A percentile compares a stretch with the other conserved stretches of the same genome.
These are phyloP conservation scores for Scaptomyza caliginosa DNA, from an alignment of 2,888 invertebrate species.

Conservation along the genomic window DNA sequence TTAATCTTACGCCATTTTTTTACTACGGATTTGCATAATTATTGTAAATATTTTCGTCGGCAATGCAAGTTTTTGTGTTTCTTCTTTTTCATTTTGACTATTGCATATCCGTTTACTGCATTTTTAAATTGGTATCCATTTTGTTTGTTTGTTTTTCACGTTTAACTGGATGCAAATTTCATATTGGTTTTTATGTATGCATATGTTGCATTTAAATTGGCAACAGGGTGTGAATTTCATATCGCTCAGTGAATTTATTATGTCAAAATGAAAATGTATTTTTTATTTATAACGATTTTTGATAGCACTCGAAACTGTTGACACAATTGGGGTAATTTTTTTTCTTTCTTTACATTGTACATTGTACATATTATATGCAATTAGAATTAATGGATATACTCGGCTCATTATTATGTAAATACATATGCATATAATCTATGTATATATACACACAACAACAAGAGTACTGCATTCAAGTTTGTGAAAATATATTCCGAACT, in stretches of 20 bases:
- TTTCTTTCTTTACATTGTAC: slow-evolving; percentile 1
- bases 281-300: slow-evolving; percentile 3
- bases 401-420: neutral
- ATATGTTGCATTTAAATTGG: slow-evolving; percentile 17
- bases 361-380: slow-evolving; percentile 3
- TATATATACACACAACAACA: neutral
- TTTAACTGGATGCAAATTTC: slow-evolving; percentile 14
- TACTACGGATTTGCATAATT: slow-evolving; percentile 44
- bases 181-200: neutral
- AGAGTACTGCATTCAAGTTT: neutral
- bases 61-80: slow-evolving; percentile 36
- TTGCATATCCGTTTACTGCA: slow-evolving; percentile 23
- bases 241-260: slow-evolving; percentile 1
- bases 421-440: neutral
- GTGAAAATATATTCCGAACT: neutral
- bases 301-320: slow-evolving; percentile 1
- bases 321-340: neutral
- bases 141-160: neutral
- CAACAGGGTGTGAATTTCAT: slow-evolving; percentile 27
- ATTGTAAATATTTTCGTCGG: slow-evolving; percentile 45
- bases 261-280: slow-evolving; percentile 1
- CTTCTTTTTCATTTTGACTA: neutral
- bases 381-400: slow-evolving; percentile 2
- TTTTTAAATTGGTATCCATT: slow-evolving; percentile 2
- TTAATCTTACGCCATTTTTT: slow-evolving; percentile 34